Conservation (phyloP, 1,140 invertebrate species). For the Camponotus vicinus region DNA sequence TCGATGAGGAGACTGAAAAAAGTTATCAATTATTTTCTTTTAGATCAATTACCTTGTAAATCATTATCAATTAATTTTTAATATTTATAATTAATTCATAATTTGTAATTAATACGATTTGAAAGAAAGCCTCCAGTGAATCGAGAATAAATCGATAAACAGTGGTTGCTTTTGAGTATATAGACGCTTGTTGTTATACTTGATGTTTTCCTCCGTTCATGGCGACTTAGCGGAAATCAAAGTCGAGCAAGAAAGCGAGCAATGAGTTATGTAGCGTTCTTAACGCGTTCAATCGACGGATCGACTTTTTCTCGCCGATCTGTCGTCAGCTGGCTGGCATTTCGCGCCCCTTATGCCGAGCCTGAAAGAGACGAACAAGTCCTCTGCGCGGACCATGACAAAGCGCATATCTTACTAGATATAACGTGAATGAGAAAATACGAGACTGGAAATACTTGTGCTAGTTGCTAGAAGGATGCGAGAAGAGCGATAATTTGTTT, state of each 20-base stretch:
- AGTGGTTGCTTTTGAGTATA: background rate
- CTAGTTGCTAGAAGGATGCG: slow-evolving; percentile 49
- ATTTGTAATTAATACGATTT: background rate
- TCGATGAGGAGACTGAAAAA: background rate
- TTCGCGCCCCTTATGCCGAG: slow-evolving; percentile 63
- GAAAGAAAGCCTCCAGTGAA: background rate
- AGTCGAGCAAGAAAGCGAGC: slow-evolving; percentile 53
- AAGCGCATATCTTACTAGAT: slow-evolving; percentile 78
- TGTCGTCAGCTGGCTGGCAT: slow-evolving; percentile 71
- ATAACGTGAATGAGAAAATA: slow-evolving; percentile 71
- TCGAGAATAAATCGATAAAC: slow-evolving; percentile 17
- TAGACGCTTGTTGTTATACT: slow-evolving; percentile 28
- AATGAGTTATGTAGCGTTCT: slow-evolving; percentile 52
- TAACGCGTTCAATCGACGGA: slow-evolving; percentile 74
- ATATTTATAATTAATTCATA: slow-evolving; percentile 7
- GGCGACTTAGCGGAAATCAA: slow-evolving; percentile 38
- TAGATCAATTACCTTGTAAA: too few relatives aligned
- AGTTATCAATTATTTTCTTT: background rate
- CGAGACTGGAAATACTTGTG: slow-evolving; percentile 70
- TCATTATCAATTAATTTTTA: background rate
- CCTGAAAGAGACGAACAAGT: slow-evolving; percentile 66
- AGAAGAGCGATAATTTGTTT: slow-evolving; percentile 66
- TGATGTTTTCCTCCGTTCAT: slow-evolving; percentile 36
- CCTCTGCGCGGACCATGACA: slow-evolving; percentile 73
- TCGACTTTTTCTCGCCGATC: slow-evolving; percentile 69